Evolutionary conservation across 2,113 vertebrate species (phyloP).

Genomic region (Aramus guarauna): DNA sequence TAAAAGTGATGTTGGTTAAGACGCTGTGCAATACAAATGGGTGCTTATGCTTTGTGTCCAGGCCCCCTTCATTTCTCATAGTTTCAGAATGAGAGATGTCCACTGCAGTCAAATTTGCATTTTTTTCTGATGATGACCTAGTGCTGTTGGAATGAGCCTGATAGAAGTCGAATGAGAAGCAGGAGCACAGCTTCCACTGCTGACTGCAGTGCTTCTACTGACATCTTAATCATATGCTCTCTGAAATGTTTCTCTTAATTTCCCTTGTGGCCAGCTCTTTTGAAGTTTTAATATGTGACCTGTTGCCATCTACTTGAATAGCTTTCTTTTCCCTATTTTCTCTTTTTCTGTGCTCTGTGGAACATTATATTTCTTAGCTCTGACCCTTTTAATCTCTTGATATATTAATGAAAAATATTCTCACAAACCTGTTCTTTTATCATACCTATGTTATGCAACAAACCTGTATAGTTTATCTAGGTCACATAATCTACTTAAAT

Average conservation of each 20-base stretch:
- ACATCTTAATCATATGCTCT: constrained; percentile 28
- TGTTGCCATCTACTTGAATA: background rate
- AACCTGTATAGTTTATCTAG: background rate
- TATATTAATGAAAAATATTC: constrained; percentile 10
- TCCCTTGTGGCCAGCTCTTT: constrained; percentile 1
- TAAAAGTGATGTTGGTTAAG: background rate
- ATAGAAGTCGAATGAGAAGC: constrained; percentile 1
- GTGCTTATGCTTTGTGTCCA: background rate
- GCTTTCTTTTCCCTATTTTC: constrained; percentile 3
- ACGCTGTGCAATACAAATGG: background rate
- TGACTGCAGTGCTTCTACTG: constrained; percentile 6
- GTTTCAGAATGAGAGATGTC: background rate
- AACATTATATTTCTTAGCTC: background rate
- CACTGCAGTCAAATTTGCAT: background rate
- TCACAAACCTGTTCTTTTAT: background rate
- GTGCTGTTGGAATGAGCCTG: background rate
- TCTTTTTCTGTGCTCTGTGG: background rate
- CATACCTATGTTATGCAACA: background rate
- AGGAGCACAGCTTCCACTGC: background rate
- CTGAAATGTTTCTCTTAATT: constrained; percentile 20
- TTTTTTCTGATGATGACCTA: background rate
- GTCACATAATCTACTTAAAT: background rate
- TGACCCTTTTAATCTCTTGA: background rate
- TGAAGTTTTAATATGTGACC: constrained; percentile 30
- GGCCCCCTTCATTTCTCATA: background rate